These are phyloP conservation scores for Nephrotoma flavescens DNA, from an alignment of 2,888 invertebrate species.

Conservation along the genomic window DNA sequence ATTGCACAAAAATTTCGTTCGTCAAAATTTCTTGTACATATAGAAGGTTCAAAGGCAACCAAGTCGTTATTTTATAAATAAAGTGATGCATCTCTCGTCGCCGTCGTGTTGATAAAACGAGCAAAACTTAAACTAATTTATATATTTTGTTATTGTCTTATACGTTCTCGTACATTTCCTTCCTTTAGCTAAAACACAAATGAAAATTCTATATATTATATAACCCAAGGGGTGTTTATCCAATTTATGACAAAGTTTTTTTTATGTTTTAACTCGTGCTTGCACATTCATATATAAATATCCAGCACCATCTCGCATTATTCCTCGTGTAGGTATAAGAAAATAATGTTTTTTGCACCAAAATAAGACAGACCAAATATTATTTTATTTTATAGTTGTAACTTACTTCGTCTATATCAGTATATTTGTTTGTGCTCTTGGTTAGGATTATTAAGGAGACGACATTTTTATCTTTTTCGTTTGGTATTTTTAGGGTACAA, in stretches of 20 bases:
- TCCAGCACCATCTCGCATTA: background rate
- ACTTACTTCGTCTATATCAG: background rate
- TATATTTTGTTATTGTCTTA: background rate
- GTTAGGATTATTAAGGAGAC: background rate
- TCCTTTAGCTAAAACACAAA: background rate
- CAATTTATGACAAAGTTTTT: background rate
- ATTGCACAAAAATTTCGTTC: background rate
- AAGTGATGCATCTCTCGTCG: background rate
- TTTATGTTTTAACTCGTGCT: background rate
- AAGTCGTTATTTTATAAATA: background rate
- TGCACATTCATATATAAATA: background rate
- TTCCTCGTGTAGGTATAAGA: background rate
- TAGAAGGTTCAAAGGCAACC: background rate
- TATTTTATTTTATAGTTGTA: background rate
- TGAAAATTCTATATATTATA: background rate
- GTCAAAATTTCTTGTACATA: background rate
- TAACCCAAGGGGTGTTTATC: background rate
- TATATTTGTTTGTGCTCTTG: background rate
- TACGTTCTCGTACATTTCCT: background rate
- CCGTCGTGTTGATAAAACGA: background rate
- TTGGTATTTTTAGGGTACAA: background rate
- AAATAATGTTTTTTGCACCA: background rate
- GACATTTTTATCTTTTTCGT: background rate
- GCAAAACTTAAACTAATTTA: background rate
- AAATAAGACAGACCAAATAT: background rate